These are phyloP conservation scores for Eueremaeus valkanovi DNA, from an alignment of 2,888 invertebrate species.

Conservation along the genomic window DNA sequence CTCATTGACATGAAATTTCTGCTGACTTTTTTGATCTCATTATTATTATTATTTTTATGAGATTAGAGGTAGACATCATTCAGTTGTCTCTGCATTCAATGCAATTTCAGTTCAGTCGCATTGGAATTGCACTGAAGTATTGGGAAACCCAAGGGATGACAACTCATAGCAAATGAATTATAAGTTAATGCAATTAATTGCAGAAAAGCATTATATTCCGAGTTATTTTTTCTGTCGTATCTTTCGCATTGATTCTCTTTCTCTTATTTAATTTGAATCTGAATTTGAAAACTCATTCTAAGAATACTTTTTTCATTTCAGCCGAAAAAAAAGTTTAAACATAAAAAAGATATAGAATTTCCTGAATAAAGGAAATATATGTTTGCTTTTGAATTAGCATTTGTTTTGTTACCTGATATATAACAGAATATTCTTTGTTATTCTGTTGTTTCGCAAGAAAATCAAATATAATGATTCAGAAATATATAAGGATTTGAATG, in stretches of 20 bases:
- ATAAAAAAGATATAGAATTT: background rate
- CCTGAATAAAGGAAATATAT: background rate
- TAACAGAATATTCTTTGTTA: too few species aligned
- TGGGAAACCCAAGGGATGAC: conserved; percentile 25
- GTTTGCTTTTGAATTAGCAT: conserved; percentile 7
- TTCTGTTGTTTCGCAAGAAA: too few species aligned
- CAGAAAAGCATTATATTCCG: conserved; percentile 4
- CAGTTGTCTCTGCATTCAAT: background rate
- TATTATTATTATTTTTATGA: conserved; percentile 24
- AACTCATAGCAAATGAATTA: conserved; percentile 31
- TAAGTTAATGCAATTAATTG: conserved; percentile 35
- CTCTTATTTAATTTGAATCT: background rate
- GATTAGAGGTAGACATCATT: conserved; percentile 19
- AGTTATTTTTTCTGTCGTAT: too few species aligned
- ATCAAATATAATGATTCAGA: too few species aligned
- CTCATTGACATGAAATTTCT: conserved; percentile 9
- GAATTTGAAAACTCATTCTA: background rate
- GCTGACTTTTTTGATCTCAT: conserved; percentile 3
- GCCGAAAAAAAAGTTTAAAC: background rate
- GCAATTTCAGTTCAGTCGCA: background rate
- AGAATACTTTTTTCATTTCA: too few species aligned
- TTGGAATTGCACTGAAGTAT: background rate
- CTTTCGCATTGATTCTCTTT: too few species aligned
- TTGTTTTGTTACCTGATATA: too few species aligned
- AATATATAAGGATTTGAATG: too few species aligned